These are phyloP conservation scores for Sarcophaga carnaria DNA, from an alignment of 2,888 invertebrate genomes.

Conservation along the genomic window DNA sequence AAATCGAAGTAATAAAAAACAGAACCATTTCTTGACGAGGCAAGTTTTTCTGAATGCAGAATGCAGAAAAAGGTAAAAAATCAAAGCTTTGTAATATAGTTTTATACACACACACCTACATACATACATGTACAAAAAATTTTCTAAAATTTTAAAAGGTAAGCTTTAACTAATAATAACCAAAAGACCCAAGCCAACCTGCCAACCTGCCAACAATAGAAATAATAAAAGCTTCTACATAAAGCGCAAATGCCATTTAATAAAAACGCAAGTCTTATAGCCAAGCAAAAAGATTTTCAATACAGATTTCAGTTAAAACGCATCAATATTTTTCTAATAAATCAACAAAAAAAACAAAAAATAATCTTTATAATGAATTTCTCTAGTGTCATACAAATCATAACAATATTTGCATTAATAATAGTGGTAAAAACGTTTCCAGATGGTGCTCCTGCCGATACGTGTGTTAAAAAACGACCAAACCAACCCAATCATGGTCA, in stretches of 20 bases:
- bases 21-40: slow-evolving; percentile 66
- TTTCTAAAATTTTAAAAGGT: background rate
- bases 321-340: slow-evolving; percentile 43
- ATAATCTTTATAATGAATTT: slow-evolving; percentile 33
- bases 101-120: background rate
- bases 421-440: slow-evolving; percentile 84
- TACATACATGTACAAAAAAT: background rate
- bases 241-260: slow-evolving; percentile 51
- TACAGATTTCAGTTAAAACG: slow-evolving; percentile 55
- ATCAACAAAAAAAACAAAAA: slow-evolving; percentile 34
- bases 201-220: background rate
- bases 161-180: slow-evolving; percentile 49
- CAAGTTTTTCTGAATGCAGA: slow-evolving; percentile 56
- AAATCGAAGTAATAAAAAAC: slow-evolving; percentile 15
- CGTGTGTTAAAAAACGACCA: slow-evolving; percentile 88
- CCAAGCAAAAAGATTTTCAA: slow-evolving; percentile 64
- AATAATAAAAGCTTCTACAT: slow-evolving; percentile 51
- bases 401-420: slow-evolving; percentile 79
- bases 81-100: slow-evolving; percentile 47
- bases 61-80: slow-evolving; percentile 40
- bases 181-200: background rate
- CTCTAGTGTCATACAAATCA: slow-evolving; percentile 66
- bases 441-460: slow-evolving; percentile 91
- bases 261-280: slow-evolving; percentile 62
- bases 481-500: slow-evolving; percentile 90